Evolutionary conservation across 2,888 invertebrate species (phyloP), one percentile per base, ranked within the genome.

Genomic region (Lamproptera curius): DNA sequence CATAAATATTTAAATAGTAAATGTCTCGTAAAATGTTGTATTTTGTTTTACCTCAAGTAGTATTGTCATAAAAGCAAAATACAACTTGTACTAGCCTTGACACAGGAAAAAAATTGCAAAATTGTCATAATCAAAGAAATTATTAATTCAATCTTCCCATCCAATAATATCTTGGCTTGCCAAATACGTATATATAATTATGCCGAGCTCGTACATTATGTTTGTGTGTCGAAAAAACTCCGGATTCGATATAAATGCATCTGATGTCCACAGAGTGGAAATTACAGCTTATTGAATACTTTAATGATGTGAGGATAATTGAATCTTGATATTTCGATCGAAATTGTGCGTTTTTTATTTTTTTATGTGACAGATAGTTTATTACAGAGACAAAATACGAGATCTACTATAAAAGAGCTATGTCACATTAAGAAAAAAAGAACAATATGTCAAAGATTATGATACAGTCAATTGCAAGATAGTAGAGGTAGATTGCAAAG

Each of bases 41-140:
- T n/a, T n/a, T n/a, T n/a, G n/a, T n/a, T n/a, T n/a, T n/a, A n/a
- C n/a, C n/a, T n/a, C n/a, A n/a, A n/a, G n/a, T n/a, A n/a, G n/a
- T n/a, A n/a, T n/a, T n/a, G n/a, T n/a, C n/a, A n/a, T 47, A 42
- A 47, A 47, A 16, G 15, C 20, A 33, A 47, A 37, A 16, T 39
- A 35, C n/a, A n/a, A n/a, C n/a, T n/a, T n/a, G n/a, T n/a, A n/a
- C n/a, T 34, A 11, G 16, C 48, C 39, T 38, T 43, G 42, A 13
- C n/a, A 13, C 8, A n/a, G 16, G 34, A 11, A 16, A 20, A 37
- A 28, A 51, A 47, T 50, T 51, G 55, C 47, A 62, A 65, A 65
- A 66, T 68, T 59, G 62, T 56, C 61, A 34, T 39, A 39, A 48
- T 43, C 42, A 48, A 43, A 55, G 37, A 40, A 35, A 28, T 28